A percentile compares a stretch with the other conserved stretches of the same genome.
phyloP scores from a whole-genome alignment of 2,797 vertebrate species.

The Etheostoma perlongum region DNA sequence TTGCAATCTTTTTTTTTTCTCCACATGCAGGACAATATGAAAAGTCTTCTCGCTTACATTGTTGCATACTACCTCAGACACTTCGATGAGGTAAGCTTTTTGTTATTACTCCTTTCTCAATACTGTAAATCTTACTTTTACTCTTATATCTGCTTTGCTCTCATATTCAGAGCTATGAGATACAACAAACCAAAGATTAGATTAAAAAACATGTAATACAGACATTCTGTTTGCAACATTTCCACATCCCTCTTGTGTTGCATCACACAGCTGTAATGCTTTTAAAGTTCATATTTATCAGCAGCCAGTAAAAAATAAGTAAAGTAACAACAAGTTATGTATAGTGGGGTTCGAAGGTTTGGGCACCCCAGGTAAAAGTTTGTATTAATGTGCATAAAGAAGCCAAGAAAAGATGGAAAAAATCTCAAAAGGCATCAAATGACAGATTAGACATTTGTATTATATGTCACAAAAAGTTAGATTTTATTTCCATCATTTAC shows the following conservation, averaged over 20 bases:
- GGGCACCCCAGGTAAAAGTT: no score
- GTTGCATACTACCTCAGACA: slow-evolving; percentile 96
- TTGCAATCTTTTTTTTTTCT: slow-evolving; percentile 20
- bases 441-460: no score
- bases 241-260: neutral
- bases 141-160: neutral
- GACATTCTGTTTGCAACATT: neutral
- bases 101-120: neutral
- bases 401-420: no score
- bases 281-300: neutral
- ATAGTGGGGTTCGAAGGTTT: no score
- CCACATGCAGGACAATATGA: slow-evolving; percentile 89
- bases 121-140: neutral
- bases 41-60: slow-evolving; percentile 93
- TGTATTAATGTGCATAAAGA: no score
- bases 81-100: slow-evolving; percentile 91
- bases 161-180: slow-evolving; percentile 1
- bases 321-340: no score
- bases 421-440: no score
- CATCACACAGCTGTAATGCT: neutral
- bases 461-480: no score
- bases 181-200: neutral
- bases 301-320: neutral
- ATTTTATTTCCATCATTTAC: no score
- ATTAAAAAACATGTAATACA: neutral